Percentiles rank a stretch among this genome's conserved stretches.
Conservation (phyloP, 2,113 vertebrate species). For the Circaetus cinerascens region DNA sequence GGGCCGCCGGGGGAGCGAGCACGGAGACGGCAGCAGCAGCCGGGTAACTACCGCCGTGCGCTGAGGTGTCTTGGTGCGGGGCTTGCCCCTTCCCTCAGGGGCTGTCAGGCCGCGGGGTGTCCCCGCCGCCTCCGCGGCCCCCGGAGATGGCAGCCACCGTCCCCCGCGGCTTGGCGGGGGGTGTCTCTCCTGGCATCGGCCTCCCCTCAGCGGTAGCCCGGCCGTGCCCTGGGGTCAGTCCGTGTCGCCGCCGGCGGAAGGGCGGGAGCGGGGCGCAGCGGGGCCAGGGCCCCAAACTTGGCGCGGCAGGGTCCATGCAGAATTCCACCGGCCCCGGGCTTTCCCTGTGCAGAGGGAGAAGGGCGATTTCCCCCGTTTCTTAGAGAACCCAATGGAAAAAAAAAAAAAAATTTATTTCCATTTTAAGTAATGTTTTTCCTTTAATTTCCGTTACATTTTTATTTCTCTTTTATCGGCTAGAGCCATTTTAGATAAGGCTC, state of each 20-base stretch:
- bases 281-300: not conserved
- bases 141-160: not conserved
- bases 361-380: not conserved
- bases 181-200: not conserved
- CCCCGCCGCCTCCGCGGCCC: not conserved
- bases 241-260: not conserved
- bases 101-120: not conserved
- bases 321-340: too few species aligned
- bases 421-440: not conserved
- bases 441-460: not conserved
- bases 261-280: not conserved
- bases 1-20: slow-evolving; percentile 5
- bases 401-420: not conserved
- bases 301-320: not conserved
- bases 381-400: not conserved
- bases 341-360: not conserved
- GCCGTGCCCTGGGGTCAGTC: not conserved
- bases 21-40: slow-evolving; percentile 32
- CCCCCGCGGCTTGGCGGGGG: too few species aligned
- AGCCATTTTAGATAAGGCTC: not conserved
- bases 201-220: not conserved
- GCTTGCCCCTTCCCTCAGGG: not conserved
- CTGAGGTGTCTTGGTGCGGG: not conserved
- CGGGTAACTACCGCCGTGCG: not conserved
- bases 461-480: not conserved